Base-by-base conservation (phyloP, 1,140 invertebrate species). In the Penaeus chinensis region DNA sequence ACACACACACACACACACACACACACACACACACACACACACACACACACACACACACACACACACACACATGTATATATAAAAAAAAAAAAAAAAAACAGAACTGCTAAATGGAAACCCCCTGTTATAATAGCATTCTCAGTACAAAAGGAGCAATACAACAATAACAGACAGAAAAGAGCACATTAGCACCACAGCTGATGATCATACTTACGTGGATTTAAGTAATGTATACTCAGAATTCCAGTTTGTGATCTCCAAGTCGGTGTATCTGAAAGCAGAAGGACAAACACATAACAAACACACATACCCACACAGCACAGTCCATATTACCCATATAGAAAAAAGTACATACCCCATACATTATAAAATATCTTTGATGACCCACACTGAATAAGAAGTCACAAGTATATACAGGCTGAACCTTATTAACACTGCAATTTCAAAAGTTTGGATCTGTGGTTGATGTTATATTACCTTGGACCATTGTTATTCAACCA, bases 171-270 rank as follows among this genome's bases (percentile, higher is more conserved):
- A 22, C n/a, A 22, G 63, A 77, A 77, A 77, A 8, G 2, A 77
- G 7, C 11, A 77, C 27, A 77, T n/a, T 32, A 19, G 13, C 10
- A 24, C 13, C 37, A 8, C 37, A 42, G 37, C 37, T 5, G 37
- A 66, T 4, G 16, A 74, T 5, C 8, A 20, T 85, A 85, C 84
- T 85, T 61, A 85, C 84, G 62, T 54, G 32, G 24, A 54, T 47
- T 19, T 65, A 47, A 85, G 84, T 65, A 85, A 47, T 5, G 84
- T 80, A 37, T 85, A 85, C 77, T 85, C 84, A 54, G 77, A 79
- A 20, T 63, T 80, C 22, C 47, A 20, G 54, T 37, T 24, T 24
- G 42, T 42, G 11, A 80, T n/a, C 2, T 69, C 84, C 37, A 47
- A 37, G 61, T 85, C 77, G 24, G 84, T 79, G 42, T 79, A 85